Conservation (phyloP, 1,140 invertebrate genomes). For the Olivierus martensii region DNA sequence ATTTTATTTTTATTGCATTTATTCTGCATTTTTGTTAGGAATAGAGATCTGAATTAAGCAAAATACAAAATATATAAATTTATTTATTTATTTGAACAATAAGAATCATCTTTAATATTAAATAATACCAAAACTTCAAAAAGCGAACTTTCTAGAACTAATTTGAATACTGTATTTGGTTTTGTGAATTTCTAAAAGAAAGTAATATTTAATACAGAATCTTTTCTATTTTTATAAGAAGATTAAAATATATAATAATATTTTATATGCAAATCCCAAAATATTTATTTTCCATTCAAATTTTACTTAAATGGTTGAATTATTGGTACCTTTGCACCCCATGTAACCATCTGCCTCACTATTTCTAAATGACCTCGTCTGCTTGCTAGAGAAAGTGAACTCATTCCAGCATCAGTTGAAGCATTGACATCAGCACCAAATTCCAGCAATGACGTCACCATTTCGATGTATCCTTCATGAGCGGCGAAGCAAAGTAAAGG, state of each 20-base stretch:
- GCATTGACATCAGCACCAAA: slow-evolving; percentile 82
- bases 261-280: neutral
- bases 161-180: no score
- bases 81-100: no score
- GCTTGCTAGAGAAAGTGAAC: slow-evolving; percentile 60
- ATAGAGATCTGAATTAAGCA: no score
- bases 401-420: slow-evolving; percentile 73
- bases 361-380: slow-evolving; percentile 35
- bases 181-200: no score
- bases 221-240: no score
- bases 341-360: slow-evolving; percentile 27
- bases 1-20: no score
- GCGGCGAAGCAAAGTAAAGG: slow-evolving; percentile 77
- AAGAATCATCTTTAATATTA: no score
- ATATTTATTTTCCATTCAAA: neutral
- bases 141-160: no score
- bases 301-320: neutral
- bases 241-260: neutral
- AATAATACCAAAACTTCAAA: no score
- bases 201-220: no score
- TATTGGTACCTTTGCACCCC: slow-evolving; percentile 26
- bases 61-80: no score
- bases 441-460: slow-evolving; percentile 76
- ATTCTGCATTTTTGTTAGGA: no score
- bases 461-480: slow-evolving; percentile 69